Percentiles rank a stretch among this genome's conserved stretches.
phyloP scores from a whole-genome alignment of 2,888 invertebrate genomes.

The Vanessa cardui region DNA sequence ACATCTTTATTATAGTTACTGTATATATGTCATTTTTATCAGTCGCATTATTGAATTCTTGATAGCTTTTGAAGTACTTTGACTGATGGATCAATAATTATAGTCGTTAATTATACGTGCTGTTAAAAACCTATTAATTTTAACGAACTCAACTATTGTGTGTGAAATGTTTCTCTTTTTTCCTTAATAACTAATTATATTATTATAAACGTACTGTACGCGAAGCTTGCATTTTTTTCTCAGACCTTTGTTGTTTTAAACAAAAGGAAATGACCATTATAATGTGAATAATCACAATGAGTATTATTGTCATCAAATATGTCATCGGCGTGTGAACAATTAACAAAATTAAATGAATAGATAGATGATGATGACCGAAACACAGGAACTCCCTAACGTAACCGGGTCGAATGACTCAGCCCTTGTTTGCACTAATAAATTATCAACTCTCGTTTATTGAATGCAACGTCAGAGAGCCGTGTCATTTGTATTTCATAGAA shows the following conservation, averaged over 20 bases:
- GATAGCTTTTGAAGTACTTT: background rate
- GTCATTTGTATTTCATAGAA: constrained; percentile 23
- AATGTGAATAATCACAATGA: constrained; percentile 21
- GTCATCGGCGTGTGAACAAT: constrained; percentile 39
- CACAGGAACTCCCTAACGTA: constrained; percentile 45
- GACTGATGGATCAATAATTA: background rate
- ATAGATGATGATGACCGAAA: constrained; percentile 37
- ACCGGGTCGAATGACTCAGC: constrained; percentile 60
- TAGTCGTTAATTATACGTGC: background rate
- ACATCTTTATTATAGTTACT: too few relatives aligned
- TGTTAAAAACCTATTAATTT: background rate
- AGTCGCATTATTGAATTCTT: background rate
- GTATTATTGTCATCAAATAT: constrained; percentile 21
- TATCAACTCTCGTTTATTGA: constrained; percentile 38
- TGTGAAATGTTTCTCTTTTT: background rate
- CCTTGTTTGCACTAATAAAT: constrained; percentile 53
- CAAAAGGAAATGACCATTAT: constrained; percentile 18
- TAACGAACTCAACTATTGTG: too few relatives aligned
- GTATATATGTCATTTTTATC: background rate
- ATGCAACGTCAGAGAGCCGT: constrained; percentile 19
- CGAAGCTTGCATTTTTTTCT: background rate
- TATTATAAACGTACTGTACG: background rate
- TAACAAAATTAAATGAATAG: constrained; percentile 45
- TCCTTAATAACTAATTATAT: background rate
- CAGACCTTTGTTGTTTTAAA: constrained; percentile 4